Evolutionary conservation across 2,888 invertebrate species (phyloP).

Genomic region (Andrena camellia): DNA sequence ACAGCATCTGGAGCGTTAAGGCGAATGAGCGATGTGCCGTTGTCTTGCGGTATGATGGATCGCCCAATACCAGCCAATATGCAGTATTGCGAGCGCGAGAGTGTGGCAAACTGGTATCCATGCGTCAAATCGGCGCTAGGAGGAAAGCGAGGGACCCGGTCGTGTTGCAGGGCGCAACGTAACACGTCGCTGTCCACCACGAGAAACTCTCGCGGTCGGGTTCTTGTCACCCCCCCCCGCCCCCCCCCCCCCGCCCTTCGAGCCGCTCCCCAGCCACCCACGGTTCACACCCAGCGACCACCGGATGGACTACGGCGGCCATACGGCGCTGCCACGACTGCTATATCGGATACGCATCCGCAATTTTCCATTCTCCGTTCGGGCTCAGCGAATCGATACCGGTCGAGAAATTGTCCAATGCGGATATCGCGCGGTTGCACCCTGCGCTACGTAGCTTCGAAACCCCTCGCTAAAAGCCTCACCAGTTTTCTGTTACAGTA

Average conservation of each 20-base stretch:
- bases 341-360: constrained; percentile 36
- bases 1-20: constrained; percentile 78
- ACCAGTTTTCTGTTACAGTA: too few relatives aligned
- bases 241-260: neutral
- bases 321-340: constrained; percentile 48
- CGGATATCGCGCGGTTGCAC: constrained; percentile 6
- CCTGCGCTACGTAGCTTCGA: neutral
- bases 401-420: constrained; percentile 35
- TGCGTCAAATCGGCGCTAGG: constrained; percentile 76
- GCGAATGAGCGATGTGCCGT: constrained; percentile 79
- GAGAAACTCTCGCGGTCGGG: constrained; percentile 37
- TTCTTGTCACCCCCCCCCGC: constrained; percentile 36
- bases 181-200: constrained; percentile 29
- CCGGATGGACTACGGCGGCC: constrained; percentile 23
- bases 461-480: neutral
- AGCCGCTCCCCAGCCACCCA: too few relatives aligned
- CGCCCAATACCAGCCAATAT: constrained; percentile 81
- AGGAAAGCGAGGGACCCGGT: constrained; percentile 12
- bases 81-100: constrained; percentile 76
- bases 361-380: constrained; percentile 46
- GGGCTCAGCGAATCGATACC: constrained; percentile 30
- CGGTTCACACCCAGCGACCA: neutral
- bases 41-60: constrained; percentile 81
- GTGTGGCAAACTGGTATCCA: constrained; percentile 79
- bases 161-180: constrained; percentile 39